Base-by-base conservation (phyloP, 2,888 invertebrate genomes). In the Drosophila mettleri region DNA sequence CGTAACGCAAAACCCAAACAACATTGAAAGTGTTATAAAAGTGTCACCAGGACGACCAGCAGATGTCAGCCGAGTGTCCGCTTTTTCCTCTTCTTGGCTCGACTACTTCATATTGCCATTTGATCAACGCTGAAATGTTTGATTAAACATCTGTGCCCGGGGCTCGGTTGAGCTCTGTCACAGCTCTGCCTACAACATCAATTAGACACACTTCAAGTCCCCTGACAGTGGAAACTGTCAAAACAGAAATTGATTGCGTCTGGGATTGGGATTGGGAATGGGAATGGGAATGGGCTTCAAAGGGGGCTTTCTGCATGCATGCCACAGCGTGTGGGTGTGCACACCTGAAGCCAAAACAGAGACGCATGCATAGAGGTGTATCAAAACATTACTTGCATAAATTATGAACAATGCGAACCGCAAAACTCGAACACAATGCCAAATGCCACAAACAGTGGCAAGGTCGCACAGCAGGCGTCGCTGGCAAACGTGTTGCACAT, bases 321-420 rank as follows among this genome's bases (percentile, higher is more conserved):
- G 57, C 53, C 63, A 38, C 70, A 51, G 46, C 34, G 38, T 69
- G 70, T 69, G 73, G 64, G 69, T 72, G 76, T 71, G 71, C 34
- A 49, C 70, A 55, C 71, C 74, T 73, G 80, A 63, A 24, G 22
- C 41, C 38, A 3, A 39, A 22, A 41, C 41, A 18, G 10, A 9
- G 41, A 20, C 22, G 22, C 7, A 41, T 14, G 22, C 7, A 41
- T 14, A 16, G 27, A 54, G 22, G 29, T 48, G 69, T 64, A 88
- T 85, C 78, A 78, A 78, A 87, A 82, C 80, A 87, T 87, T 89
- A 88, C 86, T 87, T 83, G 86, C 89, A 86, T 77, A 86, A 88
- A 85, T 77, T 64, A 77, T 68, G 24, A 66, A 80, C 73, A 83
- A 76, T 67, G 80, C 59, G 48, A 74, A 71, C 69, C 69, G 75